Evolutionary conservation across 2,888 invertebrate species (phyloP).

Genomic region (Ormyrus nitidulus): DNA sequence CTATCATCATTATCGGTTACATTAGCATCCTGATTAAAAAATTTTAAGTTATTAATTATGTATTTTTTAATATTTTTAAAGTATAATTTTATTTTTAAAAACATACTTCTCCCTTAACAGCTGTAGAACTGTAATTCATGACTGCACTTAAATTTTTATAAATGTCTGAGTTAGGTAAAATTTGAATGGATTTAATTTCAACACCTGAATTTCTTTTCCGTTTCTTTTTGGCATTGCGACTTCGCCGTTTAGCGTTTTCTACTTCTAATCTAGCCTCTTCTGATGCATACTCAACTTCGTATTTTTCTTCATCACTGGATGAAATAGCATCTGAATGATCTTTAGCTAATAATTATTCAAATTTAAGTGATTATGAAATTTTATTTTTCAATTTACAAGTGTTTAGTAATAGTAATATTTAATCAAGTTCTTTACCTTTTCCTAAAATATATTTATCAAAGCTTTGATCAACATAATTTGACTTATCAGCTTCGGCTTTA

Average conservation of each 20-base stretch:
- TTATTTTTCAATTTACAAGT: neutral
- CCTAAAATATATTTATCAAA: conserved; percentile 24
- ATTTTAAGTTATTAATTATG: neutral
- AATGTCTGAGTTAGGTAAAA: conserved; percentile 27
- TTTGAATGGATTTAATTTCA: conserved; percentile 54
- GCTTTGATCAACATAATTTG: neutral
- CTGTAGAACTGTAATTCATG: neutral
- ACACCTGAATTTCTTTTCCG: conserved; percentile 28
- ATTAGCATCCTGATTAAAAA: conserved; percentile 25
- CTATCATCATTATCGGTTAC: conserved; percentile 27
- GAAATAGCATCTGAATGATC: conserved; percentile 17
- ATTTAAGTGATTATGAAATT: neutral
- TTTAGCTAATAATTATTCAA: conserved; percentile 6
- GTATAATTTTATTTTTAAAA: neutral
- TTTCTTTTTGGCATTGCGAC: conserved; percentile 26
- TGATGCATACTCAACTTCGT: conserved; percentile 60
- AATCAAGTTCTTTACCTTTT: conserved; percentile 22
- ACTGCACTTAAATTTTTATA: conserved; percentile 11
- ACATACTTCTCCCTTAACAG: conserved; percentile 35
- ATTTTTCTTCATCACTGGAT: conserved; percentile 57
- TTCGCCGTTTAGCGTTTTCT: conserved; percentile 58
- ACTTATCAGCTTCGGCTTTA: neutral
- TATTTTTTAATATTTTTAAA: neutral
- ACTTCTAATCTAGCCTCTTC: conserved; percentile 60
- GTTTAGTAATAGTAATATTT: neutral